These are phyloP conservation scores for Pseudomyrmex pallidus DNA, from an alignment of 1,140 invertebrate species.

Conservation along the genomic window DNA sequence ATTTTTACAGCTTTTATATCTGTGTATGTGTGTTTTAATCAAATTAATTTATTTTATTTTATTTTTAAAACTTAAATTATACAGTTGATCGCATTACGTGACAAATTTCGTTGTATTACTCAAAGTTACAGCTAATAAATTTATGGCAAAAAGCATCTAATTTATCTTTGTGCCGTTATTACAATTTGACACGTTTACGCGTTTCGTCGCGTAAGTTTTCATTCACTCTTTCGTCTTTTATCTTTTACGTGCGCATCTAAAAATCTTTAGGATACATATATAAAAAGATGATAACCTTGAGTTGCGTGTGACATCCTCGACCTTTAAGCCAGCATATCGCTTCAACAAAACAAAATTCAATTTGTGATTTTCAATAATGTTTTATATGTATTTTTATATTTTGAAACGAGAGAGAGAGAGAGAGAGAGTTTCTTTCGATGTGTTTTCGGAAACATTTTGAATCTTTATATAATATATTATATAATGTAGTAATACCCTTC, in stretches of 20 bases:
- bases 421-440: neutral
- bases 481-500: neutral
- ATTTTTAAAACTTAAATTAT: constrained; percentile 13
- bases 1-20: constrained; percentile 31
- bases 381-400: constrained; percentile 50
- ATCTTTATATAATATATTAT: neutral
- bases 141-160: neutral
- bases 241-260: neutral
- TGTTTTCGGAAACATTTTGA: neutral
- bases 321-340: constrained; percentile 28
- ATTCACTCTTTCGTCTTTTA: constrained; percentile 4
- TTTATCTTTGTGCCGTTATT: constrained; percentile 29
- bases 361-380: constrained; percentile 44
- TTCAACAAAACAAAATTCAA: constrained; percentile 3
- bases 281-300: constrained; percentile 30
- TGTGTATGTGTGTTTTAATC: constrained; percentile 4
- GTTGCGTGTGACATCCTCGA: neutral
- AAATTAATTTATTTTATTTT: constrained; percentile 10
- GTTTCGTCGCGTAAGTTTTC: neutral
- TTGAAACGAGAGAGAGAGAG: constrained; percentile 16
- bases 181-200: constrained; percentile 20
- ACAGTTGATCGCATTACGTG: neutral
- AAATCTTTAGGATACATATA: constrained; percentile 44
- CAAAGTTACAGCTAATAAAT: constrained; percentile 2
- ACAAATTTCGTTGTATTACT: neutral